phyloP scores from a whole-genome alignment of 2,113 vertebrate species.

The Paracanthobrama guichenoti region DNA sequence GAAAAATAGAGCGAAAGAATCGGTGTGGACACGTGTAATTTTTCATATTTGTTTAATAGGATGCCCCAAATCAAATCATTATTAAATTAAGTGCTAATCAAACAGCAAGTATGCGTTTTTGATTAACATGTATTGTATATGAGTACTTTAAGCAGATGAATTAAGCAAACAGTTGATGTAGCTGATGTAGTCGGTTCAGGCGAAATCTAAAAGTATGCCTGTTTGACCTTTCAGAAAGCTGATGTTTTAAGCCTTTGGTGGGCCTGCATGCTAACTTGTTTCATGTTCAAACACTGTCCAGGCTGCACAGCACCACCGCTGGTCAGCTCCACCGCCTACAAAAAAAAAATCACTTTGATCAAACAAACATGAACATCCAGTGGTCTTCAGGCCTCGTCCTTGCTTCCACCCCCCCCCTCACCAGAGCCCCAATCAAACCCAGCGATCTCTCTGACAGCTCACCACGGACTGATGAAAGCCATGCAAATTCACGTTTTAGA shows the following conservation, averaged over 20 bases:
- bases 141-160: background rate
- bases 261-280: conserved; percentile 57
- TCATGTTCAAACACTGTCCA: conserved; percentile 69
- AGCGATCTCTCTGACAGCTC: conserved; percentile 68
- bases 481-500: conserved; percentile 76
- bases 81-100: background rate
- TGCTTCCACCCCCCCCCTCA: conserved; percentile 43
- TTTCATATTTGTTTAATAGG: conserved; percentile 7
- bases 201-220: background rate
- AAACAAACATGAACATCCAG: conserved; percentile 79
- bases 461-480: conserved; percentile 74
- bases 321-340: conserved; percentile 70
- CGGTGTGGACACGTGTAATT: background rate
- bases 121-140: background rate
- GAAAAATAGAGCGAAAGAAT: conserved; percentile 7
- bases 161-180: background rate
- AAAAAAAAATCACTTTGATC: conserved; percentile 76
- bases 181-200: too few species aligned
- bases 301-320: conserved; percentile 70
- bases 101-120: background rate
- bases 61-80: background rate
- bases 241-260: conserved; percentile 42
- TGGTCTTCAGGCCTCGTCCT: conserved; percentile 64
- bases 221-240: conserved; percentile 25
- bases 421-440: conserved; percentile 69